These are phyloP conservation scores for Paraplagusia blochii DNA, from an alignment of 2,113 vertebrate species.

Conservation along the genomic window DNA sequence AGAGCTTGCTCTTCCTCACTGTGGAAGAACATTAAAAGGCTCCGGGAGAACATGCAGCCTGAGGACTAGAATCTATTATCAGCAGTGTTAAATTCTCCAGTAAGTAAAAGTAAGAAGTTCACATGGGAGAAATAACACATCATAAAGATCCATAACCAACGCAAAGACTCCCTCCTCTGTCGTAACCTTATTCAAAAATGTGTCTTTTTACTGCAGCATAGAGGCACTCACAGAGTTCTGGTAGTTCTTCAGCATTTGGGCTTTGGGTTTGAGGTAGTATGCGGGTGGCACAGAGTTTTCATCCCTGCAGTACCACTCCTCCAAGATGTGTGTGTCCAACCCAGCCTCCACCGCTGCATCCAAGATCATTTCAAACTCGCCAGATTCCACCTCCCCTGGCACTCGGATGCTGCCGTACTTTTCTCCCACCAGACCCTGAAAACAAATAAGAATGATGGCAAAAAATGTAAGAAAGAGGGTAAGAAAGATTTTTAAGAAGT, in stretches of 20 bases:
- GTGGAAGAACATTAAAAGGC: constrained; percentile 14
- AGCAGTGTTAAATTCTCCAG: background rate
- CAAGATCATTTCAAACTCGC: constrained; percentile 98
- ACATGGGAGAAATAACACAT: background rate
- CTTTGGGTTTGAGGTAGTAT: constrained; percentile 96
- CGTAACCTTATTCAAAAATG: background rate
- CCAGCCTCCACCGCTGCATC: constrained; percentile 91
- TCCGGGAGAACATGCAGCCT: constrained; percentile 12
- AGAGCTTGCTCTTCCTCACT: constrained; percentile 11
- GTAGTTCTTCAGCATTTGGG: constrained; percentile 88
- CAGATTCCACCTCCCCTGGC: constrained; percentile 93
- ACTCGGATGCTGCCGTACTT: constrained; percentile 96
- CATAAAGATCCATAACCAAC: background rate
- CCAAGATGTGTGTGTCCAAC: constrained; percentile 90
- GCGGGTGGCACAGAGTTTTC: constrained; percentile 95
- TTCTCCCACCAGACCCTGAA: constrained; percentile 92
- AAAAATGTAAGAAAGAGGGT: background rate
- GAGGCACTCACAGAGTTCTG: constrained; percentile 77
- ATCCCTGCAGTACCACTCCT: constrained; percentile 98
- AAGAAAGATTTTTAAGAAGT: constrained; percentile 1
- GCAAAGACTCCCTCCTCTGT: background rate
- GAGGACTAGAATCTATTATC: constrained; percentile 8
- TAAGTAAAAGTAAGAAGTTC: background rate
- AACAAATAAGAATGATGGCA: constrained; percentile 46
- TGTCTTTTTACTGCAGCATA: no score